A percentile compares a stretch with the other conserved stretches of the same genome.
These are phyloP conservation scores for Alentia gelatinosa DNA, from an alignment of 2,888 invertebrate species.

Conservation along the genomic window DNA sequence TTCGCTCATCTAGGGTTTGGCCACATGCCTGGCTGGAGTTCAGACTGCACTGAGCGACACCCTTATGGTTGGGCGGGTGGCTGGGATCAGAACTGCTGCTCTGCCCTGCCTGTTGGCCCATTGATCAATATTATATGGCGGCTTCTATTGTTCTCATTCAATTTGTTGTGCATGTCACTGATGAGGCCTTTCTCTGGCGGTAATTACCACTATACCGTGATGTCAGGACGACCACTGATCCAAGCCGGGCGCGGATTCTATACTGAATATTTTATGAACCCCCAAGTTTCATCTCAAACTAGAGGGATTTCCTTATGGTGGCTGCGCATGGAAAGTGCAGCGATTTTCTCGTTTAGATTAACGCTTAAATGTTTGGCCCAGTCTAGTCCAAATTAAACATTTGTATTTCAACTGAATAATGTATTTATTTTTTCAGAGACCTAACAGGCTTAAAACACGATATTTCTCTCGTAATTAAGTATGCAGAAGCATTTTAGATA, in stretches of 20 bases:
- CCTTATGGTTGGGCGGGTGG: neutral
- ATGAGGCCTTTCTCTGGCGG: neutral
- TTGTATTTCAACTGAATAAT: too few species aligned
- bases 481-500: too few species aligned
- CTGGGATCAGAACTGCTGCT: neutral
- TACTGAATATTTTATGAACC: neutral
- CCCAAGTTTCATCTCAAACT: neutral
- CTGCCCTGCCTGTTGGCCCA: neutral
- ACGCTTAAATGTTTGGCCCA: too few species aligned
- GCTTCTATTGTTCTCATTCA: neutral
- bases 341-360: too few species aligned
- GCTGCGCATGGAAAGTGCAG: neutral
- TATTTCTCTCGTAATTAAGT: too few species aligned
- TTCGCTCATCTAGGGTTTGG: neutral
- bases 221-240: neutral
- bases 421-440: too few species aligned
- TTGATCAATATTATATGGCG: slow-evolving; percentile 7
- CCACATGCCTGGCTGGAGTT: neutral
- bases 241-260: neutral
- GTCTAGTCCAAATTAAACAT: too few species aligned
- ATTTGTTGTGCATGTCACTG: slow-evolving; percentile 10
- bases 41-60: neutral
- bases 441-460: too few species aligned
- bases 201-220: slow-evolving; percentile 19
- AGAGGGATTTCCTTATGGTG: slow-evolving; percentile 19